phyloP scores from a whole-genome alignment of 2,113 vertebrate species.

The Phyllostomus discolor region DNA sequence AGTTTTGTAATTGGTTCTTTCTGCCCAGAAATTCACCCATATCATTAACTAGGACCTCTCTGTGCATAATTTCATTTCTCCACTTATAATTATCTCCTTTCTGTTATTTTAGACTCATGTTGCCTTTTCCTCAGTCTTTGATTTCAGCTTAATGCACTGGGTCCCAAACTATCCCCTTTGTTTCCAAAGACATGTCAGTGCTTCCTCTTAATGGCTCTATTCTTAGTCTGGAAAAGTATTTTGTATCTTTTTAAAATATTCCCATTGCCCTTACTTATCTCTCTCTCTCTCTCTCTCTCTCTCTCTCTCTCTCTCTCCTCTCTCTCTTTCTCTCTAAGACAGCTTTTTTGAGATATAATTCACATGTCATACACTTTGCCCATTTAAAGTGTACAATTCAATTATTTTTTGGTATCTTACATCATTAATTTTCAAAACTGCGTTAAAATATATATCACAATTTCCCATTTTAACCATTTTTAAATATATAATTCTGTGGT shows the following conservation, averaged over 20 bases:
- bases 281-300: neutral
- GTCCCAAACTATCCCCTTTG: neutral
- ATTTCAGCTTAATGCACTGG: neutral
- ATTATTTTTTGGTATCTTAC: neutral
- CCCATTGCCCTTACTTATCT: neutral
- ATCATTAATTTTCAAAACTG: neutral
- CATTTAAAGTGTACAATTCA: neutral
- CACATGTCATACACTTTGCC: neutral
- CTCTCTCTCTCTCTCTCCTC: too few species aligned
- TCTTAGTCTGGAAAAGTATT: neutral
- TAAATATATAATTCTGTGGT: neutral
- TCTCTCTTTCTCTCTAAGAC: too few species aligned
- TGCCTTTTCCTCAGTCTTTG: neutral
- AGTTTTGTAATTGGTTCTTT: neutral
- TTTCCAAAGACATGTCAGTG: neutral
- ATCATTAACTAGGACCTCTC: neutral
- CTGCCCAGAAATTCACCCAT: neutral
- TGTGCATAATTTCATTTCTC: neutral
- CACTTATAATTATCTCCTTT: fast-evolving
- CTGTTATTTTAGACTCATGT: neutral
- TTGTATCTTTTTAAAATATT: neutral
- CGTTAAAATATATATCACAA: neutral
- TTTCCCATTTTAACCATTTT: neutral
- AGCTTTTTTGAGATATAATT: neutral
- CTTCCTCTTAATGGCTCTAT: neutral